Percentiles rank a stretch among this genome's conserved stretches.
Evolutionary conservation across 2,797 vertebrate genomes (phyloP).

Genomic region (Peromyscus nudipes): DNA sequence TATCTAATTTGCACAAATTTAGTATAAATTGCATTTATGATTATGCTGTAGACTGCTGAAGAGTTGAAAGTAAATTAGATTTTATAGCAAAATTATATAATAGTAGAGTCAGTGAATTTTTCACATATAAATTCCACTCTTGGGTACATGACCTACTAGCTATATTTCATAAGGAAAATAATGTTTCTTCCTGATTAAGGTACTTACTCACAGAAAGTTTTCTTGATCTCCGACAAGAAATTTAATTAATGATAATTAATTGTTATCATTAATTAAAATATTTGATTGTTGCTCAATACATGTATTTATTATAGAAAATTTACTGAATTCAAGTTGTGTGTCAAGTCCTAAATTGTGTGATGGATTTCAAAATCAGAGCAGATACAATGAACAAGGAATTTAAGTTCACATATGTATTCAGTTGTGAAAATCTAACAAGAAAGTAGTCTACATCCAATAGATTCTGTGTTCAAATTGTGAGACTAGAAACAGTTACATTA

Average conservation of each 20-base stretch:
- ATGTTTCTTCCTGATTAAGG: not conserved
- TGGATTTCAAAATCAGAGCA: not conserved
- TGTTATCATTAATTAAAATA: not conserved
- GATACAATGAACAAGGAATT: not conserved
- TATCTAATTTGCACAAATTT: not conserved
- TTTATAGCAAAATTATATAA: not conserved
- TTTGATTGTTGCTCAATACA: not conserved
- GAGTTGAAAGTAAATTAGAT: not conserved
- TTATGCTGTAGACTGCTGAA: not conserved
- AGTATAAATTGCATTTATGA: not conserved
- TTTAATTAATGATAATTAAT: too few species aligned
- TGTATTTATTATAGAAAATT: constrained; percentile 38
- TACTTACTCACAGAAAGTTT: not conserved
- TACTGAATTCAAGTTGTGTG: not conserved
- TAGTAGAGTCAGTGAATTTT: not conserved
- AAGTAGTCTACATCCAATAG: not conserved
- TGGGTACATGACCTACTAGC: not conserved
- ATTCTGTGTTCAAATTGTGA: not conserved
- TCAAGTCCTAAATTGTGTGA: not conserved
- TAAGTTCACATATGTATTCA: not conserved
- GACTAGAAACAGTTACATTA: not conserved
- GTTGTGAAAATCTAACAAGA: not conserved
- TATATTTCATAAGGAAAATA: constrained; percentile 25
- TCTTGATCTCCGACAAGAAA: not conserved
- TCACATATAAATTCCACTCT: not conserved